Percentiles rank a stretch among this genome's conserved stretches.
These are phyloP conservation scores for Drosophila multiciliata DNA, from an alignment of 2,888 invertebrate species.

Conservation along the genomic window DNA sequence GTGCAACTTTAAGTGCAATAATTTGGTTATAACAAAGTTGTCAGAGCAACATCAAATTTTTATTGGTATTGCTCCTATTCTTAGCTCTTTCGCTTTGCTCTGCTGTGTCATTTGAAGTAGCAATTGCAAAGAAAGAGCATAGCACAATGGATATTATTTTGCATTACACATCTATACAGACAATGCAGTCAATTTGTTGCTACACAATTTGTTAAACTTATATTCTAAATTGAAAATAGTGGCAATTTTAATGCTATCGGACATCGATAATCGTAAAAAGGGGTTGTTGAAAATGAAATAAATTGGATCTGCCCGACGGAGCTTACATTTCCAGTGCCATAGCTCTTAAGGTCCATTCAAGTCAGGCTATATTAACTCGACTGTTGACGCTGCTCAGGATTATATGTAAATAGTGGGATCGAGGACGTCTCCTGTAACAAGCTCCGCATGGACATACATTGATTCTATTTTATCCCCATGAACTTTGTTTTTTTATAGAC, in stretches of 20 bases:
- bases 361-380: background rate
- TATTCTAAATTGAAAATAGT: background rate
- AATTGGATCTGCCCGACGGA: background rate
- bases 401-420: background rate
- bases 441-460: no score
- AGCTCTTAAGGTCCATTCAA: background rate
- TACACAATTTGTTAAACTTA: background rate
- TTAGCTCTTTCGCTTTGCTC: background rate
- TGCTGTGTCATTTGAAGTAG: background rate
- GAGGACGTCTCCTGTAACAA: background rate
- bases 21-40: background rate
- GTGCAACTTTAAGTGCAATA: slow-evolving; percentile 14
- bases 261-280: background rate
- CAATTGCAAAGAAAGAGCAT: no score
- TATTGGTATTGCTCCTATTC: background rate
- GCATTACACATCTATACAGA: no score
- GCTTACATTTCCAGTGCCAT: background rate
- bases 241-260: background rate
- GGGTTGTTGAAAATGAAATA: background rate
- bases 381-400: background rate
- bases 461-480: background rate
- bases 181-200: no score
- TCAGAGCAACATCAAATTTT: background rate
- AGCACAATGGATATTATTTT: no score
- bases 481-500: no score